phyloP scores from a whole-genome alignment of 2,797 vertebrate species.

The Capromys pilorides region DNA sequence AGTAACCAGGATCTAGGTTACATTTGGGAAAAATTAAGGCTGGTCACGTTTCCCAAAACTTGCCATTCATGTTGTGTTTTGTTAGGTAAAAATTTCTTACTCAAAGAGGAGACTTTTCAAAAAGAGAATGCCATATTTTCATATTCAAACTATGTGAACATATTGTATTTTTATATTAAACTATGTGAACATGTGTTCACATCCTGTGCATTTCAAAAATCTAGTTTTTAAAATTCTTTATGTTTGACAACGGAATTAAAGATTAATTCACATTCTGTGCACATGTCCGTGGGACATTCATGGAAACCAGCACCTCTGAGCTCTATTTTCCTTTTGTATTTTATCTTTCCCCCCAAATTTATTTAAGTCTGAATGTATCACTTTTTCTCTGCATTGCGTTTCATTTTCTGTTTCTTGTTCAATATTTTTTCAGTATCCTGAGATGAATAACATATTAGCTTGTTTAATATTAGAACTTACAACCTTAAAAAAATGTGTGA shows the following conservation, averaged over 20 bases:
- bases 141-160: background rate
- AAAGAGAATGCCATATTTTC: background rate
- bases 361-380: background rate
- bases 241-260: background rate
- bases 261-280: background rate
- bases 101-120: background rate
- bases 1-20: background rate
- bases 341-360: background rate
- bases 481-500: background rate
- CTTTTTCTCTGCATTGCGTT: background rate
- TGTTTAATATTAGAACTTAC: background rate
- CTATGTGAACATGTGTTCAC: background rate
- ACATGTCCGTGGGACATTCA: background rate
- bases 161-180: background rate
- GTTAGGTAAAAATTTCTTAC: conserved; percentile 1
- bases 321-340: background rate
- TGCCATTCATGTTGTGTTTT: background rate
- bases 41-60: background rate
- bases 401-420: background rate
- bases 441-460: background rate
- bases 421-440: background rate
- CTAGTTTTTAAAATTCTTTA: conserved; percentile 10
- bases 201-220: background rate
- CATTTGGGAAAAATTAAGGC: background rate
- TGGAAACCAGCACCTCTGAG: background rate